A percentile compares a stretch with the other conserved stretches of the same genome.
phyloP scores from a whole-genome alignment of 2,888 invertebrate species.

The Chrysolina haemoptera region DNA sequence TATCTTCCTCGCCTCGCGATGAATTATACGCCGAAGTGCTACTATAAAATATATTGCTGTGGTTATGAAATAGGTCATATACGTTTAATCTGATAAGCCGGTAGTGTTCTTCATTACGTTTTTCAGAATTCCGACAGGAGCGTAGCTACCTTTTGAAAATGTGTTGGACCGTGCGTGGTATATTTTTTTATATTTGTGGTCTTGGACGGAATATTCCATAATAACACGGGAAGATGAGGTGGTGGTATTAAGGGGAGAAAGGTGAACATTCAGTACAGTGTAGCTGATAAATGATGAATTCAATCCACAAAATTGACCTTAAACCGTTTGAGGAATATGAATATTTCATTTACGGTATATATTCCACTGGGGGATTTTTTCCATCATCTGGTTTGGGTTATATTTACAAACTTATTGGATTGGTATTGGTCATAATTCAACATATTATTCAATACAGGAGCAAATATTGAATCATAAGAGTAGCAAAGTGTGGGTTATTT shows the following conservation, averaged over 20 bases:
- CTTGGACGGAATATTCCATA: too few species aligned
- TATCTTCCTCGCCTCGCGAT: conserved; percentile 32
- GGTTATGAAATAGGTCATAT: conserved; percentile 15
- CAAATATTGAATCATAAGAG: too few species aligned
- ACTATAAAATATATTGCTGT: conserved; percentile 26
- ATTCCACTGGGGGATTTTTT: not conserved
- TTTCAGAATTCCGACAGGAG: not conserved
- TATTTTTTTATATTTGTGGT: too few species aligned
- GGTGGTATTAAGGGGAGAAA: too few species aligned
- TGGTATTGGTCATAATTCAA: too few species aligned
- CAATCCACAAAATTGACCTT: not conserved
- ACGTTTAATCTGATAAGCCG: conserved; percentile 1
- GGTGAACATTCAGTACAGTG: not conserved
- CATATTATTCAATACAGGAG: too few species aligned
- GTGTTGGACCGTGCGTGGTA: too few species aligned
- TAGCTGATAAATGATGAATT: not conserved
- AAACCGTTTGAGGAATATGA: not conserved
- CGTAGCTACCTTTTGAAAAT: not conserved
- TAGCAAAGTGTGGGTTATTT: too few species aligned
- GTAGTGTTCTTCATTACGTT: conserved; percentile 1
- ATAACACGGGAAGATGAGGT: too few species aligned
- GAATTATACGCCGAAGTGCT: conserved; percentile 33
- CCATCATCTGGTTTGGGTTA: not conserved
- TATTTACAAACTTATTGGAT: not conserved
- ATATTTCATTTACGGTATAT: not conserved